Base-by-base conservation (phyloP, 2,888 invertebrate species). In the Pachymerium ferrugineum region DNA sequence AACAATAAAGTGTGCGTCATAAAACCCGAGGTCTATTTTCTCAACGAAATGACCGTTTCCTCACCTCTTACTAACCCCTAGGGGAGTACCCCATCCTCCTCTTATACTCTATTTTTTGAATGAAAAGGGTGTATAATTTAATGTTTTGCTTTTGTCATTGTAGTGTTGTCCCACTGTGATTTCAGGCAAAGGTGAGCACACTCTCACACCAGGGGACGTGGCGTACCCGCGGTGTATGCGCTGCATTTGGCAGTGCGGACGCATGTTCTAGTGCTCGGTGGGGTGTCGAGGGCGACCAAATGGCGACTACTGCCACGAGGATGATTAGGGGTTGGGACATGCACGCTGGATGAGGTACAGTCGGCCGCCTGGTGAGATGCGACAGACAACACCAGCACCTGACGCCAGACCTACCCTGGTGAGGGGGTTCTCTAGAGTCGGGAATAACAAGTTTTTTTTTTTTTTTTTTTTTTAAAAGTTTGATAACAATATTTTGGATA, bases 341-440 rank as follows among this genome's bases (percentile, higher is more conserved):
- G 47, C 25, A 54, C 54, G 54, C 1, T 47, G 25, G 12, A 54
- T 54, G 54, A 54, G 54, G 25, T 1, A 54, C 54, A 28, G 10
- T 25, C n/a, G 54, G 54, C 22, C 54, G 54, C 54, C 54, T 25
- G 54, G 54, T 54, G 54, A 28, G 54, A 54, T 28, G 28, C 54
- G 28, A 54, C 54, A 54, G 54, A 54, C 54, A 54, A 54, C 54
- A 54, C 54, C 54, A 54, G 25, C 54, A 54, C 54, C 54, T 54
- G 54, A 54, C 54, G 54, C 54, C 54, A 25, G 8, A 12, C 25
- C 1, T 25, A 25, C 54, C 54, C 25, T 28, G 54, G 22, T 5
- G 54, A 54, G 25, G 25, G 54, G 19, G 14, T 8, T 3, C n/a
- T 4, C 16, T 6, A 38, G 3, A 16, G 6, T 2, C 19, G 22